Conservation (phyloP, 2,113 vertebrate species). For the Poeciliopsis prolifica region DNA sequence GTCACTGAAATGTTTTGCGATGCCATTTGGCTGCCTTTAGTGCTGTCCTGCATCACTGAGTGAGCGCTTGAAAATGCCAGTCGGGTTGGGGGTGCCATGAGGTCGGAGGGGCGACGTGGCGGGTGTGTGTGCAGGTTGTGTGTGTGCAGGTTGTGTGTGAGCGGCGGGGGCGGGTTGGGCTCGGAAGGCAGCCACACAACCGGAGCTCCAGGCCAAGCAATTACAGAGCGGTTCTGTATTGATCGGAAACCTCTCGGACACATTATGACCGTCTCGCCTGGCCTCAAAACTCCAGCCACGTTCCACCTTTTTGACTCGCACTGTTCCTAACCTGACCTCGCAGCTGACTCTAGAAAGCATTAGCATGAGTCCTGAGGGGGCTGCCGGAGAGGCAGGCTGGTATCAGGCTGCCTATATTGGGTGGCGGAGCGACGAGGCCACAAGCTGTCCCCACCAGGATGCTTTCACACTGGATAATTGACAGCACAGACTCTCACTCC, state of each 20-base stretch:
- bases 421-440: slow-evolving; percentile 35
- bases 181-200: slow-evolving; percentile 22
- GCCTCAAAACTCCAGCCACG: not conserved
- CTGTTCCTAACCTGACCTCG: not conserved
- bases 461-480: slow-evolving; percentile 62
- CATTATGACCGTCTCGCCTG: slow-evolving; percentile 9
- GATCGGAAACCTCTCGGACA: slow-evolving; percentile 38
- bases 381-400: slow-evolving; percentile 35
- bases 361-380: slow-evolving; percentile 24
- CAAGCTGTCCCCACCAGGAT: slow-evolving; percentile 63
- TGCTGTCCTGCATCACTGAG: slow-evolving; percentile 2
- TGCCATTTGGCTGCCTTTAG: slow-evolving; percentile 31
- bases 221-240: slow-evolving; percentile 36
- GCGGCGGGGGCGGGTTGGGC: not conserved
- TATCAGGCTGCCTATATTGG: slow-evolving; percentile 56
- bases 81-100: no score
- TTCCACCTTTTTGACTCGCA: not conserved
- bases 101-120: not conserved
- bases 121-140: slow-evolving; percentile 21
- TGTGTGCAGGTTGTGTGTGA: slow-evolving; percentile 30
- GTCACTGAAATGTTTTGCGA: slow-evolving; percentile 1
- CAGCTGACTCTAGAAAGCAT: slow-evolving; percentile 28
- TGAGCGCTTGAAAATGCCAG: slow-evolving; percentile 22
- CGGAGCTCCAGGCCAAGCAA: slow-evolving; percentile 44
- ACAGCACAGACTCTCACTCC: slow-evolving; percentile 68